A percentile compares a stretch with the other conserved stretches of the same genome.
These are phyloP conservation scores for Chiroxiphia lanceolata DNA, from an alignment of 2,797 vertebrate species.

Conservation along the genomic window DNA sequence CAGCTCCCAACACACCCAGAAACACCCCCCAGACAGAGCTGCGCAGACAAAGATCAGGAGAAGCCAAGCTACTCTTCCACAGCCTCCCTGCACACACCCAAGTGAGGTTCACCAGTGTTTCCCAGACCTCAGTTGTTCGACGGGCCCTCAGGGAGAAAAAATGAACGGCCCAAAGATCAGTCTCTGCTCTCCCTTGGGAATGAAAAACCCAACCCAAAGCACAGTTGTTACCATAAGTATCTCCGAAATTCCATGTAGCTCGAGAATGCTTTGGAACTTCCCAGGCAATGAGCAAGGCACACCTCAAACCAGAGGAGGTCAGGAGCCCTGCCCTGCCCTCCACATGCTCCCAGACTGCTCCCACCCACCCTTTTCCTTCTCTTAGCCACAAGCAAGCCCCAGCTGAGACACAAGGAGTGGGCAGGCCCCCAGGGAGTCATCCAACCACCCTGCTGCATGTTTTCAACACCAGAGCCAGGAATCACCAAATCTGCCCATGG, in stretches of 20 bases:
- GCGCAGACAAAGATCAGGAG: background rate
- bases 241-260: background rate
- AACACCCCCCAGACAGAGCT: background rate
- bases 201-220: background rate
- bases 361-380: background rate
- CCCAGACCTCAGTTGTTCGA: background rate
- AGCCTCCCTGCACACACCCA: background rate
- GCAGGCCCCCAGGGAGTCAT: background rate
- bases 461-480: background rate
- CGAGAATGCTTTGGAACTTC: background rate
- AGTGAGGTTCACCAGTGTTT: fast-evolving
- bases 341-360: background rate
- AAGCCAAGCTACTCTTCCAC: background rate
- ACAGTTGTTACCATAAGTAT: fast-evolving
- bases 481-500: background rate
- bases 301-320: background rate
- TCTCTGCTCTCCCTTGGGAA: background rate
- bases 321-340: background rate
- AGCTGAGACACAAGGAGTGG: background rate
- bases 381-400: background rate
- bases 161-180: fast-evolving
- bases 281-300: background rate
- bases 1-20: background rate
- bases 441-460: fast-evolving
- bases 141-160: background rate